Evolutionary conservation across 2,113 vertebrate genomes (phyloP).

Genomic region (Maccullochella peelii): DNA sequence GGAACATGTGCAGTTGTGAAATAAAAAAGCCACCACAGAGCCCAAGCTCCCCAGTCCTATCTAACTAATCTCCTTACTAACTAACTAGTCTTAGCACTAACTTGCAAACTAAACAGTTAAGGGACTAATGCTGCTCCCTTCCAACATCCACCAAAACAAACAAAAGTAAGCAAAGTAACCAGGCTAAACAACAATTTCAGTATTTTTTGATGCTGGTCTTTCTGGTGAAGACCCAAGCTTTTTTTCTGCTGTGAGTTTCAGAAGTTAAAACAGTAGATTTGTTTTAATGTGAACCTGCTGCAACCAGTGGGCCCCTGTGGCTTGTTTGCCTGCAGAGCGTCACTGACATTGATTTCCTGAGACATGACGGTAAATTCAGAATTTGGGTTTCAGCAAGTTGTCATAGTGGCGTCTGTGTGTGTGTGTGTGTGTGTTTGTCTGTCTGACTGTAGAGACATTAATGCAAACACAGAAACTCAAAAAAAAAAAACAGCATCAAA

Average conservation of each 20-base stretch:
- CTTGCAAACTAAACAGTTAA: neutral
- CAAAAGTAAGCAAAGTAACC: neutral
- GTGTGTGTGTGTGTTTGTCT: neutral
- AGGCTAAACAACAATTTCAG: neutral
- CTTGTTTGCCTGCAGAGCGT: constrained; percentile 36
- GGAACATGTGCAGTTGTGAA: too few species aligned
- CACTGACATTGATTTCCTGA: constrained; percentile 38
- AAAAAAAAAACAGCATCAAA: constrained; percentile 12
- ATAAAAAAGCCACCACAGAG: too few species aligned
- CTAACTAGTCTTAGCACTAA: too few species aligned
- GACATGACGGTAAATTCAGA: constrained; percentile 34
- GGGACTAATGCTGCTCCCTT: neutral
- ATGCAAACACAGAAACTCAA: constrained; percentile 16
- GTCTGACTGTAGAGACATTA: constrained; percentile 13
- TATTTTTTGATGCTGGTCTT: constrained; percentile 28
- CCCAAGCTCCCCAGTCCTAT: too few species aligned
- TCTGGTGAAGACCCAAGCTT: neutral
- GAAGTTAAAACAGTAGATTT: constrained; percentile 26
- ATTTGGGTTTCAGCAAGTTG: constrained; percentile 19
- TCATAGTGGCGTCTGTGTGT: constrained; percentile 27
- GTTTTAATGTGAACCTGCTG: constrained; percentile 45
- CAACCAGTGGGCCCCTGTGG: constrained; percentile 25
- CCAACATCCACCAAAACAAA: neutral
- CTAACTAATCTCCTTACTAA: too few species aligned
- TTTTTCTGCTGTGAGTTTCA: constrained; percentile 16